phyloP scores from a whole-genome alignment of 2,113 vertebrate species.

The Formicarius rufipectus region DNA sequence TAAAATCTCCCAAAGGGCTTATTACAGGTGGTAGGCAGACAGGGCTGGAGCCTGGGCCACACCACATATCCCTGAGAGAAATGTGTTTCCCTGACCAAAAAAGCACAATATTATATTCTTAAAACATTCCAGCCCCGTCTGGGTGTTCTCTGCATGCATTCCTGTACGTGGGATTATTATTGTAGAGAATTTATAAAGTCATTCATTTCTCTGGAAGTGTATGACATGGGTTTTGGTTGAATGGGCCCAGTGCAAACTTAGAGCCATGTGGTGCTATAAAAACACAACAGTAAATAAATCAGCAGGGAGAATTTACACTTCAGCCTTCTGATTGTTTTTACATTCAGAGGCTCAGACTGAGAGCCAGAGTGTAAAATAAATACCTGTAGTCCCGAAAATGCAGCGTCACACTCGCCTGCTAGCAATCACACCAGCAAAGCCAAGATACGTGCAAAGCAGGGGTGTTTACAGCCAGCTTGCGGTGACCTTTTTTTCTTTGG shows the following conservation, averaged over 20 bases:
- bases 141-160: constrained; percentile 79
- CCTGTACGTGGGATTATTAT: constrained; percentile 87
- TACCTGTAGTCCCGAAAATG: constrained; percentile 61
- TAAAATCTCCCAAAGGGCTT: constrained; percentile 80
- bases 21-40: constrained; percentile 83
- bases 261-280: constrained; percentile 85
- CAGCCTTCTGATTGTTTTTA: constrained; percentile 77
- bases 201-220: constrained; percentile 91
- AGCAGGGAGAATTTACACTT: constrained; percentile 78
- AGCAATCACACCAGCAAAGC: not conserved
- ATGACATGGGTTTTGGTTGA: constrained; percentile 90
- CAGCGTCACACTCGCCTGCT: constrained; percentile 48
- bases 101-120: constrained; percentile 79
- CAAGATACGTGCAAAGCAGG: not conserved
- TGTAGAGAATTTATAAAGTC: constrained; percentile 90
- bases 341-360: constrained; percentile 67
- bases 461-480: constrained; percentile 1
- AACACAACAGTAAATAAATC: constrained; percentile 92
- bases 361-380: constrained; percentile 76
- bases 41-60: constrained; percentile 73
- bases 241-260: constrained; percentile 80
- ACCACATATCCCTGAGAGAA: constrained; percentile 72
- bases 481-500: constrained; percentile 3
- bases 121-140: constrained; percentile 72
- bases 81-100: constrained; percentile 76